Percentiles rank a stretch among this genome's conserved stretches.
These are phyloP conservation scores for Poecilia picta DNA, from an alignment of 2,797 vertebrate genomes.

Conservation along the genomic window DNA sequence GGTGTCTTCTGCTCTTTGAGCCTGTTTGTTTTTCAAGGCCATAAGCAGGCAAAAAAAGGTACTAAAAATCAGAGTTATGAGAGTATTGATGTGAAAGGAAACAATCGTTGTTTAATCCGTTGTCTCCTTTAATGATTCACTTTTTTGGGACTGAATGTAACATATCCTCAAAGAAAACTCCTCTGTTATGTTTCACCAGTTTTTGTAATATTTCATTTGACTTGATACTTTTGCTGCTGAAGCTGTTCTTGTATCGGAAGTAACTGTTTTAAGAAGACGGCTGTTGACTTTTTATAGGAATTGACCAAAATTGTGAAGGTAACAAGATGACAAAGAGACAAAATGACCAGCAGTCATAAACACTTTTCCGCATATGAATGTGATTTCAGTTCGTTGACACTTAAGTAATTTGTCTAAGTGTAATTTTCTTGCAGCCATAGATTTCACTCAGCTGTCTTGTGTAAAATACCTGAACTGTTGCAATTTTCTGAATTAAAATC, in stretches of 20 bases:
- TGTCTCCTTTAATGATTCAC: not conserved
- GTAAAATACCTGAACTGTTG: not conserved
- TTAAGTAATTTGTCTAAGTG: not conserved
- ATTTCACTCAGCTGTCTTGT: not conserved
- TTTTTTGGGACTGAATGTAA: not conserved
- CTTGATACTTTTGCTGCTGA: not conserved
- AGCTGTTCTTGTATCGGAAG: not conserved
- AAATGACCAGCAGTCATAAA: not conserved
- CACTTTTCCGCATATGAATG: not conserved
- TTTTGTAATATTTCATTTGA: not conserved
- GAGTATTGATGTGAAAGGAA: not conserved
- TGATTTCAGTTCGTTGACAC: not conserved
- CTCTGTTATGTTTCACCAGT: not conserved
- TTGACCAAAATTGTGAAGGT: not conserved
- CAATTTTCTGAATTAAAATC: not conserved
- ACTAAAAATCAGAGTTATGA: not conserved
- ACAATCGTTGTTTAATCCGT: not conserved
- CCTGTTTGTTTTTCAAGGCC: not conserved
- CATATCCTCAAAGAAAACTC: not conserved
- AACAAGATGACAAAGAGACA: not conserved
- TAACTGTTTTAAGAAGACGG: not conserved
- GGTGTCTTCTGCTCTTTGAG: not conserved
- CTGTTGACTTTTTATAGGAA: not conserved
- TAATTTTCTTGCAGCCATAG: not conserved
- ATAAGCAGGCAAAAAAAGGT: not conserved